Evolutionary conservation across 2,797 vertebrate species (phyloP), one percentile per base, ranked within the genome.

Genomic region (Florisuga fusca): DNA sequence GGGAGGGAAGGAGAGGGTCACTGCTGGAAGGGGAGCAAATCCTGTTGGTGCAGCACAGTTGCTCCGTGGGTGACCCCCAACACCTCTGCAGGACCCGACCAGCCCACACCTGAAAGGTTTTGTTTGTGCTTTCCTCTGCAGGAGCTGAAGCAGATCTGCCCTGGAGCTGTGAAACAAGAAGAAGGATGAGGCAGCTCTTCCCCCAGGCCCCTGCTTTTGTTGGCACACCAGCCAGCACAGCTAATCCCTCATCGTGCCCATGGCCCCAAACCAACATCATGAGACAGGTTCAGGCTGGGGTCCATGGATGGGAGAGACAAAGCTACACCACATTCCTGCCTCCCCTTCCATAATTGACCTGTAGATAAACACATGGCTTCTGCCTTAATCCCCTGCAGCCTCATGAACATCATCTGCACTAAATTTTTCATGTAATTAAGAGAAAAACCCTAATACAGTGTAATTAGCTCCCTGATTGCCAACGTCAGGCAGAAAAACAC

Each of bases 381-480:
- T 5, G 4, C 92, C 96, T 41, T 96, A 97, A 97, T 97, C 96
- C 96, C 93, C 92, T 17, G 82, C 79, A 97, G 96, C 94, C 94
- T 95, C 96, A 33, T 68, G 75, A 87, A 97, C 97, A 97, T 96
- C 93, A 95, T 95, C 96, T 76, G 23, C 25, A 89, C 93, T 97
- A 97, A 95, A 97, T 97, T 97, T 96, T 97, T 97, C 96, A 97
- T 97, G 97, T 97, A 98, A 98, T 98, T 98, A 98, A 98, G 97
- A 96, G 91, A 97, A 95, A 97, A 97, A 93, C 96, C 94, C 97
- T 98, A 97, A 98, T 98, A 97, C 96, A 96, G 93, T 97, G 97
- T 98, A 98, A 98, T 98, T 98, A 98, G 97, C 96, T 98, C 95
- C 95, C 97, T 97, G 96, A 98, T 98, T 97, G 96, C 96, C 96